phyloP scores from a whole-genome alignment of 2,888 invertebrate genomes.

The Neocrepidodera transversa region DNA sequence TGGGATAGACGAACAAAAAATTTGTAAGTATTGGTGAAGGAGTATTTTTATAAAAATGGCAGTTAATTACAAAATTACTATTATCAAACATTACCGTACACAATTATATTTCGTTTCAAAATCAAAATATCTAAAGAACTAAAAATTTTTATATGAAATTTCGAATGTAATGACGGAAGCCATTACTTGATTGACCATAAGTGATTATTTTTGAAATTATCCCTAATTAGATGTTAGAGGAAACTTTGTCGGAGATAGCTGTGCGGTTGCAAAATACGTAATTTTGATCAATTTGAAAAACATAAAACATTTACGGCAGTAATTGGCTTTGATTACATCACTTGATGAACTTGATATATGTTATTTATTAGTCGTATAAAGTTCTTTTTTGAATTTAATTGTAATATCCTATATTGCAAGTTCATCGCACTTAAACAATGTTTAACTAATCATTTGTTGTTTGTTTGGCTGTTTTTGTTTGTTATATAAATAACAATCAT shows the following conservation, averaged over 20 bases:
- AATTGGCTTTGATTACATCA: constrained; percentile 23
- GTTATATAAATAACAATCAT: too few species aligned
- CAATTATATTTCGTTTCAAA: too few species aligned
- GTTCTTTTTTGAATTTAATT: background rate
- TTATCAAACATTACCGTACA: too few species aligned
- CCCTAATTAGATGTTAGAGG: background rate
- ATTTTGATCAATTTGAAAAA: constrained; percentile 26
- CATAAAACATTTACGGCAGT: constrained; percentile 22
- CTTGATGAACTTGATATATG: constrained; percentile 15
- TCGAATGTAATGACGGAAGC: background rate
- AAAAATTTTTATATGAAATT: too few species aligned
- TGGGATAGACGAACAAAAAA: too few species aligned
- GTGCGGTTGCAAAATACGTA: constrained; percentile 19
- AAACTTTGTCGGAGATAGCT: constrained; percentile 10
- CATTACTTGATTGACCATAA: background rate
- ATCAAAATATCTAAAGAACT: too few species aligned
- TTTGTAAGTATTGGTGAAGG: too few species aligned
- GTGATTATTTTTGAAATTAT: constrained; percentile 7
- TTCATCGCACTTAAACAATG: background rate
- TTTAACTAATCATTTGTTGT: too few species aligned
- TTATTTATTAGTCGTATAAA: constrained; percentile 14
- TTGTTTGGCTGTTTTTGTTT: too few species aligned
- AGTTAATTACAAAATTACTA: too few species aligned
- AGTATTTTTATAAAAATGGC: too few species aligned
- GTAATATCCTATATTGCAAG: background rate